Evolutionary conservation across 2,888 invertebrate species (phyloP).

Genomic region (Acanthococcus lagerstroemiae): DNA sequence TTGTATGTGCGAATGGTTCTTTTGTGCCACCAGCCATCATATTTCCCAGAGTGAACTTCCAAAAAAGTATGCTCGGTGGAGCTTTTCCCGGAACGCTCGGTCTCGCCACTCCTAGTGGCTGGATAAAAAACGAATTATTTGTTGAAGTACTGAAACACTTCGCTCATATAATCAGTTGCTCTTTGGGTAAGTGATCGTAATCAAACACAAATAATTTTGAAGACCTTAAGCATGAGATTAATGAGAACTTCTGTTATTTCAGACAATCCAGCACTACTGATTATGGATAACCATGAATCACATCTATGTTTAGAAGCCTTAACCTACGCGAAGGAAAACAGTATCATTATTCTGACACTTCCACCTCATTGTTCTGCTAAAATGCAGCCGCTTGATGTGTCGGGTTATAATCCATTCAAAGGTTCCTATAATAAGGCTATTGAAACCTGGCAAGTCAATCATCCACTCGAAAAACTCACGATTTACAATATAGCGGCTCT

Average conservation of each 20-base stretch:
- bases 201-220: too few relatives aligned
- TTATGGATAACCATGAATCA: slow-evolving; percentile 34
- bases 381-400: slow-evolving; percentile 40
- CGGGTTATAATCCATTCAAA: slow-evolving; percentile 34
- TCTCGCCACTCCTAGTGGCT: slow-evolving; percentile 28
- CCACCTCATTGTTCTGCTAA: slow-evolving; percentile 40
- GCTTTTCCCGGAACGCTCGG: slow-evolving; percentile 34
- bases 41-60: slow-evolving; percentile 28
- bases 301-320: slow-evolving; percentile 34
- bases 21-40: slow-evolving; percentile 15
- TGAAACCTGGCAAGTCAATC: neutral
- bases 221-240: too few relatives aligned
- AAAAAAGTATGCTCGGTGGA: slow-evolving; percentile 16
- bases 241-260: too few relatives aligned
- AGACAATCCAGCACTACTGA: slow-evolving; percentile 24
- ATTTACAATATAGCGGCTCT: neutral
- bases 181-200: too few relatives aligned
- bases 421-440: neutral
- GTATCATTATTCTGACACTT: slow-evolving; percentile 40
- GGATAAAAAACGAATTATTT: slow-evolving; percentile 32
- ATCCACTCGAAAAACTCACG: neutral
- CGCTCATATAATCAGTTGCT: slow-evolving; percentile 9
- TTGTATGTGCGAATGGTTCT: slow-evolving; percentile 7
- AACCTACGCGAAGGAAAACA: slow-evolving; percentile 38
- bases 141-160: slow-evolving; percentile 32